Evolutionary conservation across 2,113 vertebrate species (phyloP), one percentile per base, ranked within the genome.

Genomic region (Furnarius figulus): DNA sequence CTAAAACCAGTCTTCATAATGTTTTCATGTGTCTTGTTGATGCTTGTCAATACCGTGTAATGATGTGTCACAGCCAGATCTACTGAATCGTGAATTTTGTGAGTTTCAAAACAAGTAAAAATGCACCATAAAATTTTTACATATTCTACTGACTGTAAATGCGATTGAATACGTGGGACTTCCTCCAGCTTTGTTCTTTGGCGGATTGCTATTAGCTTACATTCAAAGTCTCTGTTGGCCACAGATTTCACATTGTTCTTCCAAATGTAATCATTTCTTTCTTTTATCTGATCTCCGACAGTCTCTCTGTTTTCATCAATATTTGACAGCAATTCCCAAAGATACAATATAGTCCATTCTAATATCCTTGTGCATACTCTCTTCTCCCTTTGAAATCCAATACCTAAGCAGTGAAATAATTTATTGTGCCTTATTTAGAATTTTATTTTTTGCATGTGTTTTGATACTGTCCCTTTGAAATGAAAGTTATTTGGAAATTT

Each of bases 321-420:
- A 97, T 97, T 96, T 98, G 98, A 98, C 98, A 98, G 98, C 97
- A 98, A 98, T 98, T 98, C 98, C 98, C 98, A 97, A 96, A 97
- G 98, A 98, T 97, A 96, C 98, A 97, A 97, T 98, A 97, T 97
- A 97, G 97, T 98, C 96, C 89, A 87, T 94, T 97, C 96, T 98
- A 97, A 98, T 98, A 98, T 98, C 97, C 97, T 98, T 89, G 85
- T 96, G 97, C 95, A 93, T 97, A 84, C 96, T 97, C 91, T 98
- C 83, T 92, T 97, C 91, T 97, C 73, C 78, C 98, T 98, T 98
- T 98, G 98, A 98, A 98, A 98, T 98, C 93, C 94, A 98, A 98
- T 98, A 97, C 96, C 93, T 97, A 96, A 95, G 96, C 97, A 98
- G 96, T 98, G 98, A 98, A 98, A 98, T 98, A 98, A 98, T 98